Percentiles rank a stretch among this genome's conserved stretches.
Evolutionary conservation across 1,140 invertebrate species (phyloP).

Genomic region (Orchesella cincta): DNA sequence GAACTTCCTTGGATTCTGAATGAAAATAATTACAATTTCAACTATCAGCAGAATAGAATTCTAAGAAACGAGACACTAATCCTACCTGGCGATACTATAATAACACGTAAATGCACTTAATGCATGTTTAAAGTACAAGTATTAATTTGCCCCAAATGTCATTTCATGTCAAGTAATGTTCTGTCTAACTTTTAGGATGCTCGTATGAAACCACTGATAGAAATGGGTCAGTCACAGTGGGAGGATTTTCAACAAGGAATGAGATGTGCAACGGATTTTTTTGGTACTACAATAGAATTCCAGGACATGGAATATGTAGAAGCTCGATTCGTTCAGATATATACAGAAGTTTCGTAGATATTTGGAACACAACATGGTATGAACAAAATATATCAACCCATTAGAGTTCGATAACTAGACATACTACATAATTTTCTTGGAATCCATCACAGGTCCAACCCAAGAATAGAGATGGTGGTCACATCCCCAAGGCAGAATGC

Average conservation of each 20-base stretch:
- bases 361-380: slow-evolving; percentile 17
- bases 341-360: background rate
- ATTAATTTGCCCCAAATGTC: too few species aligned
- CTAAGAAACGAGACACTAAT: slow-evolving; percentile 29
- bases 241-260: slow-evolving; percentile 83
- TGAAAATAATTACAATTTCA: slow-evolving; percentile 68
- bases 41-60: slow-evolving; percentile 61
- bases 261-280: slow-evolving; percentile 30
- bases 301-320: background rate
- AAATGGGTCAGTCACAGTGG: slow-evolving; percentile 74
- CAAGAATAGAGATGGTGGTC: background rate
- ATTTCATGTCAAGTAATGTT: background rate
- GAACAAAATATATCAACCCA: too few species aligned
- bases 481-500: background rate
- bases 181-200: slow-evolving; percentile 59
- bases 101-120: background rate
- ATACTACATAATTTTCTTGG: too few species aligned
- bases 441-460: too few species aligned
- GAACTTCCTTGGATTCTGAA: slow-evolving; percentile 67
- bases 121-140: too few species aligned
- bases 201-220: slow-evolving; percentile 76
- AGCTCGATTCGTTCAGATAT: background rate
- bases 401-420: too few species aligned
- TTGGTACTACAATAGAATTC: slow-evolving; percentile 36
- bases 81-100: slow-evolving; percentile 8